Evolutionary conservation across 2,888 invertebrate genomes (phyloP).

Genomic region (Cryptophagus acutangulus): DNA sequence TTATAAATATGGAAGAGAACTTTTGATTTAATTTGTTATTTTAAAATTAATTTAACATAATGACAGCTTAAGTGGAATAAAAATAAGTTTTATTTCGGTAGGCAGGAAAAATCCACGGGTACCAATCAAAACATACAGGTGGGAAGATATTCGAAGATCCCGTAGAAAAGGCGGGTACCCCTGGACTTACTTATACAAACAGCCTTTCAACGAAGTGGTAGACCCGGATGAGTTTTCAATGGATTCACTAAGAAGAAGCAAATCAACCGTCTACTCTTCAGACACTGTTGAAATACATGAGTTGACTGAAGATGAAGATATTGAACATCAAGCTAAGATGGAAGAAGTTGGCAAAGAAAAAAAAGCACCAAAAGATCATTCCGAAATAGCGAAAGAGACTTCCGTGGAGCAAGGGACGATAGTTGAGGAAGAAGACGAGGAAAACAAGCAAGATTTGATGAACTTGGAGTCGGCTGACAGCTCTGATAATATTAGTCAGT

Average conservation of each 20-base stretch:
- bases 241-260: constrained; percentile 36
- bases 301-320: constrained; percentile 14
- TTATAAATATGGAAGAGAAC: too few relatives aligned
- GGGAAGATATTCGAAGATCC: constrained; percentile 72
- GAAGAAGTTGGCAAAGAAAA: too few relatives aligned
- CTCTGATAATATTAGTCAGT: constrained; percentile 46
- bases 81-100: constrained; percentile 14
- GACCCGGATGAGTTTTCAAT: constrained; percentile 44
- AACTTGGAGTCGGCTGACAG: constrained; percentile 40
- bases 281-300: constrained; percentile 28
- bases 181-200: constrained; percentile 73
- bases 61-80: not conserved
- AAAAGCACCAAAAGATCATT: constrained; percentile 23
- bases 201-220: constrained; percentile 47
- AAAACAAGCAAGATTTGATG: constrained; percentile 21
- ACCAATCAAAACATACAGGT: constrained; percentile 72
- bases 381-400: constrained; percentile 13
- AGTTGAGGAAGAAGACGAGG: constrained; percentile 17
- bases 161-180: constrained; percentile 72
- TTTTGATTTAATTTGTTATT: not conserved
- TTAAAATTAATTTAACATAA: constrained; percentile 3
- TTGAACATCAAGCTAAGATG: constrained; percentile 13
- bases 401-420: not conserved
- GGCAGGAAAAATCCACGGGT: constrained; percentile 55
- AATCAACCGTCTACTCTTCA: constrained; percentile 25